These are phyloP conservation scores for Eristalis arbustorum DNA, from an alignment of 2,888 invertebrate species.

Conservation along the genomic window DNA sequence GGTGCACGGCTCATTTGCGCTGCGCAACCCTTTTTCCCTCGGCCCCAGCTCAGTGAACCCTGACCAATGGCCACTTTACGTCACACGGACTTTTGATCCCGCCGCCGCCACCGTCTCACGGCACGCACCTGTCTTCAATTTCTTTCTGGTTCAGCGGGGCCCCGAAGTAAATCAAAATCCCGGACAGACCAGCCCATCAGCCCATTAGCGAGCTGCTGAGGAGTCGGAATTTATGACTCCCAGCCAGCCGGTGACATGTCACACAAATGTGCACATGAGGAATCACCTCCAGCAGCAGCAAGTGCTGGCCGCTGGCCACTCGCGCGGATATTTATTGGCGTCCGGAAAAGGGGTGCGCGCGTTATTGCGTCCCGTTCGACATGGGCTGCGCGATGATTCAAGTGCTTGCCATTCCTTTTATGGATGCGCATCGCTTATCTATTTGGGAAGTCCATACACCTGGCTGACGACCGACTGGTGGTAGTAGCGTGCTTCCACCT, in stretches of 20 bases:
- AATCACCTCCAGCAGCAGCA: slow-evolving; percentile 64
- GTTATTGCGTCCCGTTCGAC: slow-evolving; percentile 66
- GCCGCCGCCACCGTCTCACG: slow-evolving; percentile 1
- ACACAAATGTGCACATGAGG: slow-evolving; percentile 63
- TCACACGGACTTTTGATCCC: slow-evolving; percentile 60
- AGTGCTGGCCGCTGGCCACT: neutral
- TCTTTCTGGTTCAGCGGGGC: slow-evolving; percentile 62
- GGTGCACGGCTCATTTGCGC: slow-evolving; percentile 68
- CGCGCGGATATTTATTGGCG: slow-evolving; percentile 55
- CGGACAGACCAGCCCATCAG: slow-evolving; percentile 58
- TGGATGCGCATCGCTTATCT: slow-evolving; percentile 65
- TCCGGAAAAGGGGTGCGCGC: slow-evolving; percentile 70
- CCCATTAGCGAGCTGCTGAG: slow-evolving; percentile 45
- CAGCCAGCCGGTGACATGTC: slow-evolving; percentile 65
- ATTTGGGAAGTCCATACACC: slow-evolving; percentile 68
- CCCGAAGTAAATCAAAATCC: slow-evolving; percentile 65
- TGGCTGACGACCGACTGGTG: slow-evolving; percentile 23
- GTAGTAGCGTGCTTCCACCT: slow-evolving; percentile 3
- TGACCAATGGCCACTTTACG: slow-evolving; percentile 55
- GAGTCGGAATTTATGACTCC: slow-evolving; percentile 63
- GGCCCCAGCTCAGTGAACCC: slow-evolving; percentile 54
- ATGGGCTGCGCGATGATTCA: slow-evolving; percentile 56
- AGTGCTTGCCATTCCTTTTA: slow-evolving; percentile 59
- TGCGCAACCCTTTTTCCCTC: slow-evolving; percentile 60
- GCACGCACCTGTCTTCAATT: slow-evolving; percentile 56